Evolutionary conservation across 2,113 vertebrate species (phyloP).

Genomic region (Bos javanicus): DNA sequence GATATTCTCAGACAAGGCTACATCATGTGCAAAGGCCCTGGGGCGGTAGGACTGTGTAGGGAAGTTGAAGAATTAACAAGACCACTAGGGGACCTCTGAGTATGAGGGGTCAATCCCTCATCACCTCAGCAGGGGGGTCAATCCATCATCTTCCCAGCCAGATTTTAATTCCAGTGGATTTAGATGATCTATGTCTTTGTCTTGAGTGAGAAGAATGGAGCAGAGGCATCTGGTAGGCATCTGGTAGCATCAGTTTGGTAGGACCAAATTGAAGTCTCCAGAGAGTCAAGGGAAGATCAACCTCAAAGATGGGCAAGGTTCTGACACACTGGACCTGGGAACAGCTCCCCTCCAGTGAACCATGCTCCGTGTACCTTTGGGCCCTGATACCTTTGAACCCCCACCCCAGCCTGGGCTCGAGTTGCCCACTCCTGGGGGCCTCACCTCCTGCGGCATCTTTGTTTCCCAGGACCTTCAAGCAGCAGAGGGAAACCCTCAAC

Average conservation of each 20-base stretch:
- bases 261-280: background rate
- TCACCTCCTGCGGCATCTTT: background rate
- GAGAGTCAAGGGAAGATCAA: background rate
- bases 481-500: background rate
- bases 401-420: background rate
- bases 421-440: background rate
- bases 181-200: background rate
- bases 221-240: background rate
- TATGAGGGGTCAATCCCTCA: accelerated
- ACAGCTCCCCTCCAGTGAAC: background rate
- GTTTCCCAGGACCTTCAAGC: background rate
- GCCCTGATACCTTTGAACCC: background rate
- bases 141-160: background rate
- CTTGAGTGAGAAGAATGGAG: background rate
- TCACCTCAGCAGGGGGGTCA: too few relatives aligned
- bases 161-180: background rate
- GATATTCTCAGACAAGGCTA: background rate
- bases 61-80: background rate
- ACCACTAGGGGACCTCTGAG: background rate
- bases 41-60: background rate
- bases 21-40: background rate
- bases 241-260: background rate
- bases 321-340: background rate
- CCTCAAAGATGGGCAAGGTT: background rate
- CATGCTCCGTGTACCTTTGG: background rate